Percentiles rank a stretch among this genome's conserved stretches.
Evolutionary conservation across 2,113 vertebrate species (phyloP).

Genomic region (Sialia sialis): DNA sequence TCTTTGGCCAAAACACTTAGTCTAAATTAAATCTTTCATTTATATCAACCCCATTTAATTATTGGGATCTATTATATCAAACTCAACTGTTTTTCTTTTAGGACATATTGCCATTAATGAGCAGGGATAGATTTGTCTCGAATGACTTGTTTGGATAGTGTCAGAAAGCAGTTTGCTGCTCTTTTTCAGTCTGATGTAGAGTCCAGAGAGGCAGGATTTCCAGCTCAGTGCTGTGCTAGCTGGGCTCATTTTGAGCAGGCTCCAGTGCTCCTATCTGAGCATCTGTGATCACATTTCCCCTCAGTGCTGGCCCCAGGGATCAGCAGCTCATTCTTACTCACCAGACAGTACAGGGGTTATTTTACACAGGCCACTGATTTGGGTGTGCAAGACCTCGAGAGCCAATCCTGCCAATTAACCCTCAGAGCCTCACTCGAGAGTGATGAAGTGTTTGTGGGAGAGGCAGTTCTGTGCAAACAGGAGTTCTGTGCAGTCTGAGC

Average conservation of each 20-base stretch:
- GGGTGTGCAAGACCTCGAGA: not conserved
- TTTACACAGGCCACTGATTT: not conserved
- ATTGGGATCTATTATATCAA: not conserved
- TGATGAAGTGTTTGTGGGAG: not conserved
- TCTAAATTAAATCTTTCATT: not conserved
- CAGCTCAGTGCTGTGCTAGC: not conserved
- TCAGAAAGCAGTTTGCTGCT: not conserved
- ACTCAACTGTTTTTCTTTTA: not conserved
- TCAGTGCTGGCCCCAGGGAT: not conserved
- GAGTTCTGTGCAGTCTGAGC: not conserved
- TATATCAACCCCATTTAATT: not conserved
- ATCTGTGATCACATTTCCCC: not conserved
- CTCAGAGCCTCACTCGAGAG: not conserved
- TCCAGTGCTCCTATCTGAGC: not conserved
- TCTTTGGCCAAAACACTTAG: not conserved
- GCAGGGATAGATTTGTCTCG: not conserved
- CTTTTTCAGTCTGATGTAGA: not conserved
- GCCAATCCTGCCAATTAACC: not conserved
- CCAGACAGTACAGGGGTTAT: not conserved
- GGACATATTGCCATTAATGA: not conserved
- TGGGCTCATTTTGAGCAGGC: not conserved
- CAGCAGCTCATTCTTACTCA: not conserved
- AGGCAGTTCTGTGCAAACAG: not conserved
- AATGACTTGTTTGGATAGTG: not conserved
- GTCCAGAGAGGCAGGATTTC: not conserved